Conservation (phyloP, 2,113 vertebrate species). For the Leuciscus idus region DNA sequence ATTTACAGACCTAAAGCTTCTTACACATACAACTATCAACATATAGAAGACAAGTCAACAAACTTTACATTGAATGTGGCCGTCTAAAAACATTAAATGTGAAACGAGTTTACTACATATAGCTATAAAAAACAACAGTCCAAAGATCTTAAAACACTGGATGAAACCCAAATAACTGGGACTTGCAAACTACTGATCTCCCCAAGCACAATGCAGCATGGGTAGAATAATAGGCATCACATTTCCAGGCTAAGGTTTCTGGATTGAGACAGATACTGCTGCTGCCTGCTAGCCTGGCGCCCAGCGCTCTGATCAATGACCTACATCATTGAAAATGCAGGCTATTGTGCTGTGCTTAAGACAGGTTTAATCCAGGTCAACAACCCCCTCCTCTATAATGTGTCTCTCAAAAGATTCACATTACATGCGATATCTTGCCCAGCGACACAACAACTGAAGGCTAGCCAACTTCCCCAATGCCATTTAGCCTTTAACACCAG, state of each 20-base stretch:
- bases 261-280: slow-evolving; percentile 44
- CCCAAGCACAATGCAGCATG: slow-evolving; percentile 26
- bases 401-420: neutral
- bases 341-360: slow-evolving; percentile 41
- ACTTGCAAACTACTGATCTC: neutral
- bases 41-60: neutral
- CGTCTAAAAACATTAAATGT: neutral
- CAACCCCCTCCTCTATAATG: slow-evolving; percentile 24
- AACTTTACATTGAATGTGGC: neutral
- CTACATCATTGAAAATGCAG: slow-evolving; percentile 61
- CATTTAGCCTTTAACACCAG: slow-evolving; percentile 21
- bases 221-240: slow-evolving; percentile 52
- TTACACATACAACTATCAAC: neutral
- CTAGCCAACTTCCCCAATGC: neutral
- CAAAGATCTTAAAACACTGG: neutral
- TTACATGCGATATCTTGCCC: slow-evolving; percentile 14
- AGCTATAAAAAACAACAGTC: neutral
- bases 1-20: neutral
- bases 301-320: slow-evolving; percentile 60
- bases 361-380: slow-evolving; percentile 55
- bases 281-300: slow-evolving; percentile 47
- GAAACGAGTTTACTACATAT: neutral
- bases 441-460: slow-evolving; percentile 14
- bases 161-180: slow-evolving; percentile 32
- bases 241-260: slow-evolving; percentile 60